Evolutionary conservation across 1,140 invertebrate genomes (phyloP).

Genomic region (Argopecten irradians): DNA sequence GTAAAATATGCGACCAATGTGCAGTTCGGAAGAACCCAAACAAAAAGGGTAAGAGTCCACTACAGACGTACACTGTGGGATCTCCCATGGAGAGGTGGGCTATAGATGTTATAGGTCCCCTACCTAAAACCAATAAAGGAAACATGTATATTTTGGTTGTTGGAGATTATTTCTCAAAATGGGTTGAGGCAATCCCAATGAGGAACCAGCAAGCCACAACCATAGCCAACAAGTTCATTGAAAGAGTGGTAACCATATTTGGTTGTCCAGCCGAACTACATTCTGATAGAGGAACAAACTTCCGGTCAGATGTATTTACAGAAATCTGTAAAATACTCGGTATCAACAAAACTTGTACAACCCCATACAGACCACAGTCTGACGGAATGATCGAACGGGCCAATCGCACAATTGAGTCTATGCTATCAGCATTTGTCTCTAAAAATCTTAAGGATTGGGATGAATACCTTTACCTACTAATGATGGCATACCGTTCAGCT

Average conservation of each 20-base stretch:
- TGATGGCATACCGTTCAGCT: too few relatives aligned
- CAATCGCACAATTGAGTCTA: conserved; percentile 46
- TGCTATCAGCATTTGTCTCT: conserved; percentile 41
- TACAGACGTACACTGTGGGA: conserved; percentile 44
- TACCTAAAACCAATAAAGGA: conserved; percentile 36
- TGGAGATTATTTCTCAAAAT: conserved; percentile 62
- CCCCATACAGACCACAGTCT: conserved; percentile 49
- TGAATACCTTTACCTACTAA: too few relatives aligned
- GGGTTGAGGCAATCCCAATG: conserved; percentile 53
- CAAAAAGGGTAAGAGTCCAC: conserved; percentile 26
- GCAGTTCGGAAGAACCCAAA: conserved; percentile 20
- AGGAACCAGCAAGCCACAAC: conserved; percentile 58
- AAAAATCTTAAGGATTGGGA: too few relatives aligned
- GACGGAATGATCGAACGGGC: conserved; percentile 52
- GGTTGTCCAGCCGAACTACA: conserved; percentile 72
- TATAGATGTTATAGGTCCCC: conserved; percentile 43
- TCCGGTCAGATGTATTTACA: conserved; percentile 48
- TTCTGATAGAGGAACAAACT: conserved; percentile 68
- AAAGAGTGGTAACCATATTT: conserved; percentile 65
- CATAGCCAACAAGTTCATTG: conserved; percentile 68
- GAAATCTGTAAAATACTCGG: conserved; percentile 46
- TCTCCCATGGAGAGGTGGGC: conserved; percentile 30
- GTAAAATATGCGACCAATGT: conserved; percentile 34
- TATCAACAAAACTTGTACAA: conserved; percentile 41
- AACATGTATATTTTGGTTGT: conserved; percentile 65